These are phyloP conservation scores for Patella ulyssiponensis DNA, from an alignment of 2,888 invertebrate species.

Conservation along the genomic window DNA sequence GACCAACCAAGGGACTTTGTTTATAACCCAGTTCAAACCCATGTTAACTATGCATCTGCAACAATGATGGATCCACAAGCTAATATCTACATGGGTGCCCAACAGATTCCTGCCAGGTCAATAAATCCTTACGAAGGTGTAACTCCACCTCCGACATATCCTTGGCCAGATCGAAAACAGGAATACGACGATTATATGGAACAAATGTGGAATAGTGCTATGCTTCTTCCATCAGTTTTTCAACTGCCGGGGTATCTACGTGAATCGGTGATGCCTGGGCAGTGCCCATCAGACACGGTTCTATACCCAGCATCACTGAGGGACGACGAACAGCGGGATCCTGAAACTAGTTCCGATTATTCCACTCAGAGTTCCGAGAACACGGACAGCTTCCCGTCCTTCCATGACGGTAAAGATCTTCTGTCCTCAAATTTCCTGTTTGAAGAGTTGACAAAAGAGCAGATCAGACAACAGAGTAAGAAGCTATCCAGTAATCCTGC, in stretches of 20 bases:
- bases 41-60: background rate
- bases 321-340: background rate
- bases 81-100: background rate
- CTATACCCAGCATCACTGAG: background rate
- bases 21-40: background rate
- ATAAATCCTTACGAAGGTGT: background rate
- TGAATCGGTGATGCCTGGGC: constrained; percentile 12
- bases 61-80: background rate
- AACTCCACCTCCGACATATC: background rate
- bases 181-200: background rate
- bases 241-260: constrained; percentile 34
- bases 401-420: constrained; percentile 38
- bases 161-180: background rate
- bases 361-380: constrained; percentile 4
- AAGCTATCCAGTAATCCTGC: constrained; percentile 19
- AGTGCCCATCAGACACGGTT: background rate
- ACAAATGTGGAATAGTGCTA: constrained; percentile 10
- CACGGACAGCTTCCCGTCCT: constrained; percentile 33
- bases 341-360: constrained; percentile 5
- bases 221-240: constrained; percentile 2
- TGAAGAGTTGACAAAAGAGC: constrained; percentile 43
- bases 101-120: background rate
- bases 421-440: constrained; percentile 34
- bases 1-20: background rate
- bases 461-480: constrained; percentile 30